phyloP scores from a whole-genome alignment of 2,888 invertebrate species.

The Choristoneura rosaceana region DNA sequence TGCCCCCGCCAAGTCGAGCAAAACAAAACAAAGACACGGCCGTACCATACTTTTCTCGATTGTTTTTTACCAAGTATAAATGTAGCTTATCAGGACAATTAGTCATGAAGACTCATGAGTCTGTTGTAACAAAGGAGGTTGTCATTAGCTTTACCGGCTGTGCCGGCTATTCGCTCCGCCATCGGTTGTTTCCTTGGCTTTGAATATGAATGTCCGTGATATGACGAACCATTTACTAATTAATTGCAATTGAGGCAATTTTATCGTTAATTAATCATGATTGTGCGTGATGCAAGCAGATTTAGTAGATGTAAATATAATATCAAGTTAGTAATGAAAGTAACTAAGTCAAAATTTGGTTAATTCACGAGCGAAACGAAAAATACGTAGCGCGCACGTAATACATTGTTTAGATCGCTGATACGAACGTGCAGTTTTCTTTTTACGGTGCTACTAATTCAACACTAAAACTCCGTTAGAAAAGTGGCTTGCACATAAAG shows the following conservation, averaged over 20 bases:
- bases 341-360: neutral
- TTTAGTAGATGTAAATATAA: neutral
- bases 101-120: slow-evolving; percentile 20
- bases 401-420: slow-evolving; percentile 22
- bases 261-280: neutral
- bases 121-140: slow-evolving; percentile 27
- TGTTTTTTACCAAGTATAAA: neutral
- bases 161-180: neutral
- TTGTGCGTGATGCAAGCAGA: neutral
- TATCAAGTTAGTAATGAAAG: neutral
- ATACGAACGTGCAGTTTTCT: slow-evolving; percentile 42
- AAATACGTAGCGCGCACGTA: neutral
- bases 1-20: too few species aligned
- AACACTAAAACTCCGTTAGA: slow-evolving; percentile 39
- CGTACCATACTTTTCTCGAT: too few species aligned
- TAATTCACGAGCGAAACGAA: neutral
- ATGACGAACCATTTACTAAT: slow-evolving; percentile 28
- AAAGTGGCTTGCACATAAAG: slow-evolving; percentile 51
- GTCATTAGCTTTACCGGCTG: slow-evolving; percentile 24
- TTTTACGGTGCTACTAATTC: slow-evolving; percentile 49
- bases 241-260: slow-evolving; percentile 15
- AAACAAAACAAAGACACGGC: too few species aligned
- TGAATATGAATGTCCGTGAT: slow-evolving; percentile 18
- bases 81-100: slow-evolving; percentile 22
- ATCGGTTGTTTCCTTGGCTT: slow-evolving; percentile 20